Conservation (phyloP, 2,113 vertebrate genomes). For the Cathartes aura region DNA sequence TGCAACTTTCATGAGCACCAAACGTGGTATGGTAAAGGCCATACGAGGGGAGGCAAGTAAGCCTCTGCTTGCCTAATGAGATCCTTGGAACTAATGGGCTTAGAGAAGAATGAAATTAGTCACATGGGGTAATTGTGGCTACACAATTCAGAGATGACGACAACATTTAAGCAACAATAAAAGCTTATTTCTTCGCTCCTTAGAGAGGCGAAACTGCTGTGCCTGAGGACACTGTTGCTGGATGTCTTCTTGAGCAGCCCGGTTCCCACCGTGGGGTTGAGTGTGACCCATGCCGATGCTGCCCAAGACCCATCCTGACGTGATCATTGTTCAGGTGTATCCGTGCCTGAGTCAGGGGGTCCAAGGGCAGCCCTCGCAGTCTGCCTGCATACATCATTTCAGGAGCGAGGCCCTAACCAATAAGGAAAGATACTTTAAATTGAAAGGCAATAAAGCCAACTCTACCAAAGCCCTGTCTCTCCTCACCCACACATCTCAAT, state of each 20-base stretch:
- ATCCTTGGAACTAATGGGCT: neutral
- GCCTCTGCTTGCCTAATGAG: constrained; percentile 19
- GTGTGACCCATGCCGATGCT: neutral
- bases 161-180: neutral
- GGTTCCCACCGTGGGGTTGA: neutral
- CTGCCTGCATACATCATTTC: fast-evolving
- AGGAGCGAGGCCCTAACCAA: neutral
- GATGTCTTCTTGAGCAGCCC: neutral
- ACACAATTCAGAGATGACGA: neutral
- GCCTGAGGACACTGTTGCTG: neutral
- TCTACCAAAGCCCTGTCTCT: neutral
- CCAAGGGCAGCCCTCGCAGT: neutral
- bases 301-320: fast-evolving
- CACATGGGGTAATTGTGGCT: neutral
- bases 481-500: fast-evolving
- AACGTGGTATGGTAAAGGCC: constrained; percentile 11
- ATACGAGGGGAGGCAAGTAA: neutral
- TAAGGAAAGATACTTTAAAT: neutral
- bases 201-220: neutral
- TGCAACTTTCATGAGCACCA: constrained; percentile 45
- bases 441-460: neutral
- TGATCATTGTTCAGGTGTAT: neutral
- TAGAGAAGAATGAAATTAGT: neutral
- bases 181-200: neutral
- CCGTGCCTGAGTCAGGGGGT: fast-evolving